Percentiles rank a stretch among this genome's conserved stretches.
phyloP scores from a whole-genome alignment of 1,140 invertebrate species.

The Dendroctonus ponderosae region DNA sequence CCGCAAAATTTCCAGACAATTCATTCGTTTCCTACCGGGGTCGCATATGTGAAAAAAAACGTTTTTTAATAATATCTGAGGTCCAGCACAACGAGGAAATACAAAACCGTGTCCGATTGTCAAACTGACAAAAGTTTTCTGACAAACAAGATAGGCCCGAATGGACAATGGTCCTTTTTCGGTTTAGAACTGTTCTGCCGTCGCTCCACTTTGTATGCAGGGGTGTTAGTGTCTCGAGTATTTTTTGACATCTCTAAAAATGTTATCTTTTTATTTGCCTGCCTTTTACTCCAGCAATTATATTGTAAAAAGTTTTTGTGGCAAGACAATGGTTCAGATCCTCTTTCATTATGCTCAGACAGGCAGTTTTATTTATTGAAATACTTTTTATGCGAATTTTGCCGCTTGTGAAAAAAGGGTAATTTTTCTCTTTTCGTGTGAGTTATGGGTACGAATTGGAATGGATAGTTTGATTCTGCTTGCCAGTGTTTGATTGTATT shows the following conservation, averaged over 20 bases:
- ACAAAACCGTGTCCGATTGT: conserved; percentile 44
- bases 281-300: conserved; percentile 25
- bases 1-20: no score
- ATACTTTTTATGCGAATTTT: conserved; percentile 8
- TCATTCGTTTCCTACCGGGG: conserved; percentile 21
- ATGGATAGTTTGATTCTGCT: no score
- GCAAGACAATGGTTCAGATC: conserved; percentile 25
- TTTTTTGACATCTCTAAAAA: conserved; percentile 34
- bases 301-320: conserved; percentile 32
- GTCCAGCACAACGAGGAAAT: conserved; percentile 33
- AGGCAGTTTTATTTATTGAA: conserved; percentile 14
- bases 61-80: conserved; percentile 39
- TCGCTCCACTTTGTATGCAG: conserved; percentile 22
- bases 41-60: conserved; percentile 39
- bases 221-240: conserved; percentile 31
- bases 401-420: background rate
- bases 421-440: background rate
- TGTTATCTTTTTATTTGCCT: conserved; percentile 32
- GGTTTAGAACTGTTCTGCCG: background rate
- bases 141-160: conserved; percentile 45
- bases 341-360: conserved; percentile 17
- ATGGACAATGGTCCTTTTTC: conserved; percentile 40
- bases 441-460: no score
- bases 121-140: conserved; percentile 48
- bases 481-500: no score